Conservation (phyloP, 2,797 vertebrate species). For the Eurystomus glaucurus region DNA sequence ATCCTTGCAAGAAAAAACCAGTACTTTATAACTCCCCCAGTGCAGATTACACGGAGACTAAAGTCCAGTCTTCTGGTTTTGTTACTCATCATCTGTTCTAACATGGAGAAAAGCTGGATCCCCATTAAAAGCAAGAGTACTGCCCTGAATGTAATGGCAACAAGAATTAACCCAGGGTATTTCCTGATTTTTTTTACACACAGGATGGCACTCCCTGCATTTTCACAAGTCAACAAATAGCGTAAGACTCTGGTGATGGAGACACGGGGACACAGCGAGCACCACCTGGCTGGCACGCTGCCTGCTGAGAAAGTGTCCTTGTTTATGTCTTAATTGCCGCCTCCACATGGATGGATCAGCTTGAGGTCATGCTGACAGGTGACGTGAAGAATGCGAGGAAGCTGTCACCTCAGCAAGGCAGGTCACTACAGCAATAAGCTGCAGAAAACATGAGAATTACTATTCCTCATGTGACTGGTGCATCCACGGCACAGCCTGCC, state of each 20-base stretch:
- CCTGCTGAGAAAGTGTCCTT: slow-evolving; percentile 53
- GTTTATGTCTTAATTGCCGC: neutral
- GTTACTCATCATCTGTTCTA: neutral
- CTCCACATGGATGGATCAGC: neutral
- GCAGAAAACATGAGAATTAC: neutral
- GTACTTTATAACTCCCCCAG: neutral
- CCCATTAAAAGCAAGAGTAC: neutral
- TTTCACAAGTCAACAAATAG: neutral
- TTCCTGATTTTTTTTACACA: neutral
- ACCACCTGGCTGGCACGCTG: neutral
- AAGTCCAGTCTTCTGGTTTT: neutral
- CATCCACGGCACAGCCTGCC: neutral
- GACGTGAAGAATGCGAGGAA: neutral
- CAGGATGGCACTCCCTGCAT: neutral
- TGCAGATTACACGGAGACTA: neutral
- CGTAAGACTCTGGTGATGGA: fast-evolving
- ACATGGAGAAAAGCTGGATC: neutral
- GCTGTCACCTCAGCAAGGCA: slow-evolving; percentile 36
- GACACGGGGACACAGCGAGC: neutral
- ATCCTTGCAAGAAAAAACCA: neutral
- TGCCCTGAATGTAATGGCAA: neutral
- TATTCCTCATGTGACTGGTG: fast-evolving
- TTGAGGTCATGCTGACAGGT: slow-evolving; percentile 34
- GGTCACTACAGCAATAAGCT: neutral
- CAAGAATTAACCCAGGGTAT: neutral